Conservation (phyloP, 2,888 invertebrate species). For the Ornithoptera priamus region DNA sequence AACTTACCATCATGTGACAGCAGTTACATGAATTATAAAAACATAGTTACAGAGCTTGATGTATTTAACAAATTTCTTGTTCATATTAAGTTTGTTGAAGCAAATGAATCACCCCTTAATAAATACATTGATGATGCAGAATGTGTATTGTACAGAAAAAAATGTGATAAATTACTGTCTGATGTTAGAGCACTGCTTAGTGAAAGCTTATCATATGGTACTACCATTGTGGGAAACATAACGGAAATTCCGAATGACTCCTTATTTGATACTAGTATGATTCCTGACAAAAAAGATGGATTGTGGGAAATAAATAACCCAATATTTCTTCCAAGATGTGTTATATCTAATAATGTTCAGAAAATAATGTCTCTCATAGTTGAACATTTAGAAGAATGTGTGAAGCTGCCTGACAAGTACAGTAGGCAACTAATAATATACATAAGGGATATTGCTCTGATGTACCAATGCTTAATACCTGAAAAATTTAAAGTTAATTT, state of each 20-base stretch:
- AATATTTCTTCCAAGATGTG: constrained; percentile 66
- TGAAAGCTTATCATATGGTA: constrained; percentile 62
- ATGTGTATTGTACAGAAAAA: constrained; percentile 69
- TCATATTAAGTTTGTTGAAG: constrained; percentile 68
- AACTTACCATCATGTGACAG: constrained; percentile 68
- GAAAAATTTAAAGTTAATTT: constrained; percentile 67
- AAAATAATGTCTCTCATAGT: constrained; percentile 60
- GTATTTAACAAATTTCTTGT: constrained; percentile 70
- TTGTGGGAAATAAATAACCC: constrained; percentile 62
- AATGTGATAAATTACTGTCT: constrained; percentile 67
- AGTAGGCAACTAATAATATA: constrained; percentile 59
- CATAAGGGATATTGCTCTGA: constrained; percentile 66
- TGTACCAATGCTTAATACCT: constrained; percentile 70
- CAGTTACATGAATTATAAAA: constrained; percentile 64
- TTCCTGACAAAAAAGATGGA: constrained; percentile 37
- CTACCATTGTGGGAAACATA: constrained; percentile 52
- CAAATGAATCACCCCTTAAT: constrained; percentile 62
- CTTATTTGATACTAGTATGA: constrained; percentile 48
- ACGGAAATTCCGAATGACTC: constrained; percentile 48
- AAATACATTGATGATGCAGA: constrained; percentile 69
- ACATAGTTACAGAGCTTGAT: constrained; percentile 66
- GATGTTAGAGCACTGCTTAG: constrained; percentile 59
- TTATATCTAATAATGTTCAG: constrained; percentile 67
- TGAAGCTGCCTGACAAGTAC: constrained; percentile 62
- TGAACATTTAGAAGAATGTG: constrained; percentile 66